A percentile compares a stretch with the other conserved stretches of the same genome.
These are phyloP conservation scores for Drosophila sordidula DNA, from an alignment of 2,888 invertebrate genomes.

Conservation along the genomic window DNA sequence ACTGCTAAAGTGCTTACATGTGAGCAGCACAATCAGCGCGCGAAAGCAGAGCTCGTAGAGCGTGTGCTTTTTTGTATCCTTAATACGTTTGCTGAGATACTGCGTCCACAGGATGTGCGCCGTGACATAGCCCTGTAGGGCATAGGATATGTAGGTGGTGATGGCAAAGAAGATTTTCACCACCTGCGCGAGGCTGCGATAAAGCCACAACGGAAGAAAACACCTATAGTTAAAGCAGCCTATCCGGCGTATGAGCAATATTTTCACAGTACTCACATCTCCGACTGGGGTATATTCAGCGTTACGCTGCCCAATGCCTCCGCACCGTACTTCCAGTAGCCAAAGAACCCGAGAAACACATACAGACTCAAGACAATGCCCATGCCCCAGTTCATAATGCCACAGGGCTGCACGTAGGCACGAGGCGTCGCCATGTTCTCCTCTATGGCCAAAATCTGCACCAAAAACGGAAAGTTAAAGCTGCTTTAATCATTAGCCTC, in stretches of 20 bases:
- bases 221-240: not conserved
- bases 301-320: constrained; percentile 92
- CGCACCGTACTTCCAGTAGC: constrained; percentile 95
- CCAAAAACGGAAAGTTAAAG: no score
- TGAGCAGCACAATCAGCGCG: constrained; percentile 88
- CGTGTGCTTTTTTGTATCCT: constrained; percentile 86
- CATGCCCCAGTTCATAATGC: constrained; percentile 97
- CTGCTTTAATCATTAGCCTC: no score
- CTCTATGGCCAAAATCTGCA: constrained; percentile 96
- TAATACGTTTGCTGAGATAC: constrained; percentile 88
- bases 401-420: constrained; percentile 94
- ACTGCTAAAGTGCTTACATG: constrained; percentile 86
- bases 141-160: constrained; percentile 97
- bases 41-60: constrained; percentile 91
- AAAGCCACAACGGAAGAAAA: not conserved
- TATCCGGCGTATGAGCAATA: constrained; percentile 5
- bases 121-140: constrained; percentile 99
- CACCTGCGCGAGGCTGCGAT: constrained; percentile 89
- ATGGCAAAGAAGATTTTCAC: constrained; percentile 93
- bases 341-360: constrained; percentile 95
- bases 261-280: constrained; percentile 87
- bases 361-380: constrained; percentile 93
- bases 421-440: constrained; percentile 97
- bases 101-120: constrained; percentile 95
- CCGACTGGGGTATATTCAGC: constrained; percentile 91